Evolutionary conservation across 2,888 invertebrate genomes (phyloP).

Genomic region (Rhopalosiphum nymphaeae): DNA sequence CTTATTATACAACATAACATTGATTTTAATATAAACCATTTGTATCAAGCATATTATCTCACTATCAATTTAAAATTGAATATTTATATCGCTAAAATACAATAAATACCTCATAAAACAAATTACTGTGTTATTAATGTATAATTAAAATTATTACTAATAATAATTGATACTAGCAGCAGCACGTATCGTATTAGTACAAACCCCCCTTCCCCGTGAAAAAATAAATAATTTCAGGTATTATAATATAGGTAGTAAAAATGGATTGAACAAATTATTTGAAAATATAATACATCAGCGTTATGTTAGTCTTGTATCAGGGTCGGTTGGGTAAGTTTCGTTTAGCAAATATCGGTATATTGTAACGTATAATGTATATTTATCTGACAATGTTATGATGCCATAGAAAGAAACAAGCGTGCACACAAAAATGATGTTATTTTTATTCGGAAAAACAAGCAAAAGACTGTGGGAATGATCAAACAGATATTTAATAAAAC

Average conservation of each 20-base stretch:
- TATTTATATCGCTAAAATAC: too few species aligned
- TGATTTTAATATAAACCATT: too few species aligned
- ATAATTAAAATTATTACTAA: too few species aligned
- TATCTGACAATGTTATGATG: not conserved
- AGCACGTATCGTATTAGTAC: too few species aligned
- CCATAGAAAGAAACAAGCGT: not conserved
- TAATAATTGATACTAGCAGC: too few species aligned
- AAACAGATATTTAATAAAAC: not conserved
- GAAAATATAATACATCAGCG: not conserved
- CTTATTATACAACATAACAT: too few species aligned
- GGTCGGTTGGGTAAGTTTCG: not conserved
- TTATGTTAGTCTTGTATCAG: not conserved
- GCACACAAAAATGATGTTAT: not conserved
- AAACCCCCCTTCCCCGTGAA: too few species aligned
- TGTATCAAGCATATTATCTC: too few species aligned
- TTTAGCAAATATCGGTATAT: not conserved
- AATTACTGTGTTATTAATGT: too few species aligned
- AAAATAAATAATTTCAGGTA: not conserved
- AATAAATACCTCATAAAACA: too few species aligned
- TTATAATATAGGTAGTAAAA: not conserved
- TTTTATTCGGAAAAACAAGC: not conserved
- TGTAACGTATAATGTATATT: not conserved
- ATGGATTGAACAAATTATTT: not conserved
- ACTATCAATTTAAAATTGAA: too few species aligned
- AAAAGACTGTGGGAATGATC: not conserved